Evolutionary conservation across 2,797 vertebrate genomes (phyloP), one percentile per base, ranked within the genome.

Genomic region (Myripristis murdjan): DNA sequence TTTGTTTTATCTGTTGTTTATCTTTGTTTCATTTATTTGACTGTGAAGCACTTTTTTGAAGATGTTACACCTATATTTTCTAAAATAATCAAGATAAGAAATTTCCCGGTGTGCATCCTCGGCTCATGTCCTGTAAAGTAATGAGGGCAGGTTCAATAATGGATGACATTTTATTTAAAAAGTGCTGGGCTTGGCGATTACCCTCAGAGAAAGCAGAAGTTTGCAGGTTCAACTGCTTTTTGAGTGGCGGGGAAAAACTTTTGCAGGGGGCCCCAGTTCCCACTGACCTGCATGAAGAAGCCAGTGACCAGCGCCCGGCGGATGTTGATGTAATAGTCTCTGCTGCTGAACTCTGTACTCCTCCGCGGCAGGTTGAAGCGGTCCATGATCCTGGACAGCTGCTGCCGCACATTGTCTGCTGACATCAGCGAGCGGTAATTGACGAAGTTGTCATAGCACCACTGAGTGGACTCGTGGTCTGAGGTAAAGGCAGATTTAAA

Each of bases 381-480:
- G 90, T 99, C 98, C 98, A 99, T 99, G 93, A 99, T 99, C 93
- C 97, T 95, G 62, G 97, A 97, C 86, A 99, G 88, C 95, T 99
- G 97, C 82, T 98, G 93, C 85, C 96, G 95, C 85, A 97, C 96
- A 75, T 97, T 97, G 95, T 97, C 96, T 83, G 96, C 96, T 78
- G 96, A 97, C 96, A 97, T 97, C 95, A 97, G 95, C 77, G 96
- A 97, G 84, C 96, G 95, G 93, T 97, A 97, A 96, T 97, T 97
- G 92, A 97, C 95, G 87, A 97, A 97, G 95, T 97, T 97, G 94
- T 97, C 96, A 62, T 97, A 97, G 94, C 96, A 97, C 96, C 96
- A 97, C 91, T 97, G 96, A 94, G 96, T 95, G 46, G 96, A 95
- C 90, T 97, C 96, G 82, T 97, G 96, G 93, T 97, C 96, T 97